phyloP scores from a whole-genome alignment of 2,113 vertebrate genomes.

The Limnothrissa miodon region DNA sequence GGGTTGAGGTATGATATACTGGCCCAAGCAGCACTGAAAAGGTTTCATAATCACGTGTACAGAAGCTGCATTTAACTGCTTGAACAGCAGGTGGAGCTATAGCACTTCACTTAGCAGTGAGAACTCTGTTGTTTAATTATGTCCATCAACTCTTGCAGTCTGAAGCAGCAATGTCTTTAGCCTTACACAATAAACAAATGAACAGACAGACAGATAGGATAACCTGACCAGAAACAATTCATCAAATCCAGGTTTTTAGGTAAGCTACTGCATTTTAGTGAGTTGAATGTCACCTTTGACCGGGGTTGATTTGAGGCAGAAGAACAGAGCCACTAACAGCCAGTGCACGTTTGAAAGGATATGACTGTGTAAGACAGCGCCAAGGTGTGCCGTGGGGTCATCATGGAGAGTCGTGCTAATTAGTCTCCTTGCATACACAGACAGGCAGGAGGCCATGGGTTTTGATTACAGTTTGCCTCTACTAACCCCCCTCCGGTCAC shows the following conservation, averaged over 20 bases:
- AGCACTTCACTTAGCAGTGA: constrained; percentile 53
- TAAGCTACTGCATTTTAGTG: neutral
- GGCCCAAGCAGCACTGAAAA: constrained; percentile 8
- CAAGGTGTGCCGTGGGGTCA: constrained; percentile 57
- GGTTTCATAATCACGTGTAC: constrained; percentile 15
- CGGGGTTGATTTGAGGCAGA: constrained; percentile 35
- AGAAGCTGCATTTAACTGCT: constrained; percentile 56
- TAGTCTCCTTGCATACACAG: constrained; percentile 57
- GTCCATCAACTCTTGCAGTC: neutral
- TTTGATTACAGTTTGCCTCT: constrained; percentile 73
- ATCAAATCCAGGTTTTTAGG: neutral
- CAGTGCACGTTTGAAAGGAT: neutral
- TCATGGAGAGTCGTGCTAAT: constrained; percentile 68
- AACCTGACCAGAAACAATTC: neutral
- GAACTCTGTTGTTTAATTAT: neutral
- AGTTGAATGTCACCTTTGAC: neutral
- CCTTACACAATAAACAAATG: no score
- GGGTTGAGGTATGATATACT: neutral
- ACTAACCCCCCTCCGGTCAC: constrained; percentile 61
- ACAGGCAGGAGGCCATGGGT: constrained; percentile 54
- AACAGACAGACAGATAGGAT: neutral
- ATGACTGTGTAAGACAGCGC: constrained; percentile 38
- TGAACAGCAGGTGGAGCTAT: constrained; percentile 72
- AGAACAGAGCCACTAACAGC: neutral
- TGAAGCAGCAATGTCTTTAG: constrained; percentile 1